Evolutionary conservation across 64 coral and sea anemone genomes (phyloP).

Genomic region (Porites australiensis): DNA sequence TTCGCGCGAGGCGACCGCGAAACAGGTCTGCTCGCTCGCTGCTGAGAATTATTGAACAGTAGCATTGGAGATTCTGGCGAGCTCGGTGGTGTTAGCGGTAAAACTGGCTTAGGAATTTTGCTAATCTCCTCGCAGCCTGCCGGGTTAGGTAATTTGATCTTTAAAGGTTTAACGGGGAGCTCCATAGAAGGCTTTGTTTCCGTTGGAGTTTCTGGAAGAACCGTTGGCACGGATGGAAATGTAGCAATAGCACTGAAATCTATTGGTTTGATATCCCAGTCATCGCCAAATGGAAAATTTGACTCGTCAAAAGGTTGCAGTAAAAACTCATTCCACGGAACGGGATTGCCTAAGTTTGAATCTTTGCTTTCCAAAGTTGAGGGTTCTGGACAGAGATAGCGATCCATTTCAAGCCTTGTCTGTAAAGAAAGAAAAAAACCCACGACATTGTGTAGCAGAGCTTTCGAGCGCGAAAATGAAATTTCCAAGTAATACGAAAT

Average conservation of each 20-base stretch:
- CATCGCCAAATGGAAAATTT: conserved; percentile 89
- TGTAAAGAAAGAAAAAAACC: conserved; percentile 70
- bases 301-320: conserved; percentile 91
- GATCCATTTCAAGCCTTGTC: conserved; percentile 99
- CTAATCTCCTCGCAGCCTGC: conserved; percentile 75
- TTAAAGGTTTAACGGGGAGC: conserved; percentile 94
- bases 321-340: conserved; percentile 99
- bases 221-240: conserved; percentile 80
- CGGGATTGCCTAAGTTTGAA: conserved; percentile 84
- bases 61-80: conserved; percentile 90
- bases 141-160: conserved; percentile 90
- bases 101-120: conserved; percentile 95
- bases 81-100: conserved; percentile 96
- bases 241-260: conserved; percentile 88
- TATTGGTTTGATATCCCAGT: conserved; percentile 97
- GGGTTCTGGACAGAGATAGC: conserved; percentile 98
- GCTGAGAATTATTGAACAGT: conserved; percentile 71
- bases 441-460: conserved; percentile 30
- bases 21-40: conserved; percentile 65
- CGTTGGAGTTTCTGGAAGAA: conserved; percentile 88
- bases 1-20: conserved; percentile 84
- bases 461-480: conserved; percentile 71
- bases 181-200: conserved; percentile 92
- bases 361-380: conserved; percentile 77
- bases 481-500: conserved; percentile 47